Evolutionary conservation across 2,888 invertebrate genomes (phyloP).

Genomic region (Euphydryas editha): DNA sequence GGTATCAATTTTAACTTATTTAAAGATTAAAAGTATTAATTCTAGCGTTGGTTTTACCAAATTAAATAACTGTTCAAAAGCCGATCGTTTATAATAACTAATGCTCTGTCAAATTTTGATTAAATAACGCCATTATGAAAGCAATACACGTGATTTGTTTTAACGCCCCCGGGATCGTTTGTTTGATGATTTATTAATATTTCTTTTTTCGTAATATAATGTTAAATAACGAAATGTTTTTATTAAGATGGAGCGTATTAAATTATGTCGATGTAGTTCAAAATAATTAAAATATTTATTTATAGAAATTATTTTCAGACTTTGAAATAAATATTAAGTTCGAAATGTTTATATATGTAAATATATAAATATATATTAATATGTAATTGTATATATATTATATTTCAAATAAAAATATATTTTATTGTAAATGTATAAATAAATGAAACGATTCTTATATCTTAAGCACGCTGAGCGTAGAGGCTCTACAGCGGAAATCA

Average conservation of each 20-base stretch:
- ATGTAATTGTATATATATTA: no score
- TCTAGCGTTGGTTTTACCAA: no score
- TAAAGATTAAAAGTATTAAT: no score
- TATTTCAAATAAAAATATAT: not conserved
- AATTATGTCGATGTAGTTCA: no score
- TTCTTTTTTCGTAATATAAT: not conserved
- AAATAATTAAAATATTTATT: no score
- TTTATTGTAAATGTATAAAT: not conserved
- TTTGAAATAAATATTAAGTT: no score
- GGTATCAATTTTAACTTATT: no score
- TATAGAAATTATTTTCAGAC: no score
- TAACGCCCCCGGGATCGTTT: not conserved
- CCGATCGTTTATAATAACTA: not conserved
- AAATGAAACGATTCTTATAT: no score
- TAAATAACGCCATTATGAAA: not conserved
- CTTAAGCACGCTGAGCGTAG: not conserved
- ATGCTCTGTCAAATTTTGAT: constrained; percentile 1
- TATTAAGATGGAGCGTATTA: no score
- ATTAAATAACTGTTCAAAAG: not conserved
- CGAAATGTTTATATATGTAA: not conserved
- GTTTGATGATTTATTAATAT: not conserved
- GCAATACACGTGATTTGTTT: not conserved
- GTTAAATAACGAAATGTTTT: not conserved
- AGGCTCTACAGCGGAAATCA: not conserved
- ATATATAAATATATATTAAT: no score